Evolutionary conservation across 2,888 invertebrate species (phyloP).

Genomic region (Bruchidius siliquastri): DNA sequence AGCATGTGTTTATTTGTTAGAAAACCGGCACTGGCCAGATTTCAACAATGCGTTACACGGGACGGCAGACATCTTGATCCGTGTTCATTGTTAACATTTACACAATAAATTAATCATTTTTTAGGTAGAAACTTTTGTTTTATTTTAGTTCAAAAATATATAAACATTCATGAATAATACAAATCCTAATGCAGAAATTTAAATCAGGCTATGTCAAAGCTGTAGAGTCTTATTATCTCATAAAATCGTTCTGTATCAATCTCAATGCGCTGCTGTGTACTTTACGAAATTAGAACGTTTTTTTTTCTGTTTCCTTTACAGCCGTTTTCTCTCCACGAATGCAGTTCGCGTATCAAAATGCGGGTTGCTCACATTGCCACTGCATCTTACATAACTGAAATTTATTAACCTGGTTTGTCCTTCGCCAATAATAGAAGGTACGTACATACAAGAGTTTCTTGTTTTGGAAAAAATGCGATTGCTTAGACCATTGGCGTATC

Average conservation of each 20-base stretch:
- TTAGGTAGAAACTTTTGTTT: no score
- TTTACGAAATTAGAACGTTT: not conserved
- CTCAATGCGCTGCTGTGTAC: not conserved
- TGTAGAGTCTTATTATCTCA: not conserved
- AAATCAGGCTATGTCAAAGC: no score
- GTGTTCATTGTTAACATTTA: no score
- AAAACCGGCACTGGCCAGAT: no score
- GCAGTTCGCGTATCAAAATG: not conserved
- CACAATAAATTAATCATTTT: no score
- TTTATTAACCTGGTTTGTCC: not conserved
- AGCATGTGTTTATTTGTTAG: no score
- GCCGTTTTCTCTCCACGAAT: not conserved
- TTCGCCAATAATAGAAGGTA: not conserved
- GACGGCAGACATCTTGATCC: no score
- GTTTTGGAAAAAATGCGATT: not conserved
- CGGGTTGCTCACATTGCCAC: not conserved
- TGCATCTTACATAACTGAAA: not conserved
- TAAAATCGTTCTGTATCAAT: not conserved
- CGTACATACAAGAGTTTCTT: not conserved
- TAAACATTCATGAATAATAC: no score
- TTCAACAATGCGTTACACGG: no score
- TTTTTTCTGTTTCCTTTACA: not conserved
- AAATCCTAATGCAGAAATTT: no score
- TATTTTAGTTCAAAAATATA: no score
- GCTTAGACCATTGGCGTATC: not conserved